Conservation (phyloP, 1,140 invertebrate species). For the Psilanteris sp. region DNA sequence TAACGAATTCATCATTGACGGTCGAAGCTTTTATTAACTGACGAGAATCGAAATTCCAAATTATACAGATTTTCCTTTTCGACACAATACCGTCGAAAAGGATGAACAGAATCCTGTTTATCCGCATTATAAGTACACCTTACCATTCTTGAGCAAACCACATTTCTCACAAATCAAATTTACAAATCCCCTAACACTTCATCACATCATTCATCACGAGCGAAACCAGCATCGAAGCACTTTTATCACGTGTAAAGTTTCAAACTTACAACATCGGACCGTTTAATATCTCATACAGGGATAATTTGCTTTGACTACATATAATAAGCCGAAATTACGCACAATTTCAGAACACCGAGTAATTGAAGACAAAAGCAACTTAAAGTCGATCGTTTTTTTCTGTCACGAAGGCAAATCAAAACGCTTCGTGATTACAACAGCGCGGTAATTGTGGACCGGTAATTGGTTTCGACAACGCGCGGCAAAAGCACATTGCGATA, state of each 20-base stretch:
- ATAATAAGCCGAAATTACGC: constrained; percentile 42
- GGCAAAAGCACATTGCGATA: constrained; percentile 14
- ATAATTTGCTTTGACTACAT: constrained; percentile 30
- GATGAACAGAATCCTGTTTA: too few relatives aligned
- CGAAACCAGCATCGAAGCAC: not conserved
- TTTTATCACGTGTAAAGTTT: constrained; percentile 21
- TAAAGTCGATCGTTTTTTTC: not conserved
- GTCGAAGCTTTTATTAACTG: too few relatives aligned
- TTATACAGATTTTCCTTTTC: too few relatives aligned
- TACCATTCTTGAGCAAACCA: too few relatives aligned
- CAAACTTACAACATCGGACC: not conserved
- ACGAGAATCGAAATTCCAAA: too few relatives aligned
- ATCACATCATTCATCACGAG: constrained; percentile 21
- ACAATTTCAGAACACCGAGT: constrained; percentile 15
- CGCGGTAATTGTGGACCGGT: constrained; percentile 34
- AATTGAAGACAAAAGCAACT: not conserved
- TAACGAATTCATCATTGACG: too few relatives aligned
- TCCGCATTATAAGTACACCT: too few relatives aligned
- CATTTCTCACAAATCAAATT: constrained; percentile 31
- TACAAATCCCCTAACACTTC: constrained; percentile 19
- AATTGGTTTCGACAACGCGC: constrained; percentile 44
- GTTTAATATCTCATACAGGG: constrained; percentile 33
- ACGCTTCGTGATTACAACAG: constrained; percentile 38
- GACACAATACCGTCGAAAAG: too few relatives aligned
- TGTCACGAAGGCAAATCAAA: constrained; percentile 41